phyloP scores from a whole-genome alignment of 2,888 invertebrate genomes.

The Torymus texanus region DNA sequence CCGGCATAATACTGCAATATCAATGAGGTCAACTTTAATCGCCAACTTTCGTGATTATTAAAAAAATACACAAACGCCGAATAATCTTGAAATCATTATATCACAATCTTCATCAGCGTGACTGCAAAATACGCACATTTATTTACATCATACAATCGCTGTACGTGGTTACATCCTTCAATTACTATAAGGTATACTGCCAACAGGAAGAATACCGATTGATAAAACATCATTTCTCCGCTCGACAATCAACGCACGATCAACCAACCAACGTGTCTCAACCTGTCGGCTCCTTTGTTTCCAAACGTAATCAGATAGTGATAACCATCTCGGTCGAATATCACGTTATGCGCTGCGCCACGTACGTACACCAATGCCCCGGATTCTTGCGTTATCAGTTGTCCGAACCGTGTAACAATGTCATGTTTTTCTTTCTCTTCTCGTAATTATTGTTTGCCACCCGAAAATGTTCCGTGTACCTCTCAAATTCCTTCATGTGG shows the following conservation, averaged over 20 bases:
- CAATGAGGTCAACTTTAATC: too few species aligned
- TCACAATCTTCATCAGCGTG: too few species aligned
- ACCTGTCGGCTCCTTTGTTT: conserved; percentile 20
- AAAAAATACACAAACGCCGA: too few species aligned
- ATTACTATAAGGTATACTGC: too few species aligned
- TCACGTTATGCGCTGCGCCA: conserved; percentile 4
- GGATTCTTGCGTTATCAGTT: conserved; percentile 22
- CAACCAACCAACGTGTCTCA: conserved; percentile 3
- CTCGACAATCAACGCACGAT: conserved; percentile 18
- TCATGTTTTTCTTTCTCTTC: conserved; percentile 9
- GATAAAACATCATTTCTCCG: conserved; percentile 9
- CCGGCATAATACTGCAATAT: too few species aligned
- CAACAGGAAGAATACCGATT: too few species aligned
- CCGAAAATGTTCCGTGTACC: background rate
- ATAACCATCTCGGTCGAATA: conserved; percentile 5
- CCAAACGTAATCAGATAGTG: background rate
- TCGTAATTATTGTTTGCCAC: conserved; percentile 11
- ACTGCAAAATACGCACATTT: too few species aligned
- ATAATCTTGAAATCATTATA: too few species aligned
- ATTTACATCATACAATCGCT: too few species aligned
- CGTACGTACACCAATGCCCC: conserved; percentile 1
- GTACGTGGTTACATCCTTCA: too few species aligned
- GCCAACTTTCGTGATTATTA: too few species aligned
- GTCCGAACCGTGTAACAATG: conserved; percentile 2
- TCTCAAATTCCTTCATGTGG: background rate